These are phyloP conservation scores for Verasper variegatus DNA, from an alignment of 2,113 vertebrate genomes.

Conservation along the genomic window DNA sequence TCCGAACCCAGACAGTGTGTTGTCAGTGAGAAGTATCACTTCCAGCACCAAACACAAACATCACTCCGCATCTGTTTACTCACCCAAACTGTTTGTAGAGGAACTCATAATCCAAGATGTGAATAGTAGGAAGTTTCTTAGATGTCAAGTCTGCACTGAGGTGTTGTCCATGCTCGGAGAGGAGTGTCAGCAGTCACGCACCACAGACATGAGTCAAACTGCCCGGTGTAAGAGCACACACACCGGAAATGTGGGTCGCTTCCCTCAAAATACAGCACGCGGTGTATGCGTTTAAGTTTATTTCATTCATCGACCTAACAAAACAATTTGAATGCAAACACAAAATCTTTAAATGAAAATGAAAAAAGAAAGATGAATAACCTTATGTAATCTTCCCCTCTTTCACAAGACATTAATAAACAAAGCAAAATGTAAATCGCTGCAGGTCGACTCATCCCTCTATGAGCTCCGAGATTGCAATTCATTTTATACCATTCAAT, in stretches of 20 bases:
- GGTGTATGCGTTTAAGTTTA: no score
- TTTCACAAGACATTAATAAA: no score
- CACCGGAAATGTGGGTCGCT: constrained; percentile 33
- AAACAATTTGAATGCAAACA: no score
- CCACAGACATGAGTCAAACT: constrained; percentile 7
- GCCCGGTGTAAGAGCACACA: neutral
- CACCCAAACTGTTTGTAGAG: constrained; percentile 80
- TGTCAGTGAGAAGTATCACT: no score
- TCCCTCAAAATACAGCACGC: constrained; percentile 19
- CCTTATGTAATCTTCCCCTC: no score
- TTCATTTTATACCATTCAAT: no score
- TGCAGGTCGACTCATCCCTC: no score
- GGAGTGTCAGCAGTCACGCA: constrained; percentile 56
- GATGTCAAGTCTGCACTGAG: constrained; percentile 5
- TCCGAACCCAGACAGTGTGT: no score
- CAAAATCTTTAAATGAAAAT: neutral
- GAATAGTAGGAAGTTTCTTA: constrained; percentile 12
- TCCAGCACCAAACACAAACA: no score
- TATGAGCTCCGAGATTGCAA: no score
- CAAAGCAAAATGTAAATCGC: no score
- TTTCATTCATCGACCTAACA: neutral
- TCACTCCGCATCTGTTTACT: constrained; percentile 39
- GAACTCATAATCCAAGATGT: constrained; percentile 73
- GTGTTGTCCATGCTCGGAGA: constrained; percentile 72
- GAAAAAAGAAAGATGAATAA: no score